These are phyloP conservation scores for Agrochola circellaris DNA, from an alignment of 2,888 invertebrate species.

Conservation along the genomic window DNA sequence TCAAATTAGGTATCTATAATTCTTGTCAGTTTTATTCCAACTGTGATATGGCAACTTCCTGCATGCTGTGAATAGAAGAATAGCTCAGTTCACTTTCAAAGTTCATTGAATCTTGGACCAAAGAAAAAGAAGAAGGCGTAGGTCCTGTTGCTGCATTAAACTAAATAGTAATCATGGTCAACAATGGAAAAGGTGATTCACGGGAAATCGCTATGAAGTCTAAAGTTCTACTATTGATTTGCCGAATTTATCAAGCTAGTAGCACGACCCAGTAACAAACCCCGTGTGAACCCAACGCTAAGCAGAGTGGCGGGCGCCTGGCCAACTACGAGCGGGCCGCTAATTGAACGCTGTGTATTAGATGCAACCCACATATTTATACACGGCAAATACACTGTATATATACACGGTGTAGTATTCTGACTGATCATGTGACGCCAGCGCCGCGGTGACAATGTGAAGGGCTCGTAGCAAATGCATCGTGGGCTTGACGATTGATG, in stretches of 20 bases:
- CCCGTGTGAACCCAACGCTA: slow-evolving; percentile 27
- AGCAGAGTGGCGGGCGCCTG: slow-evolving; percentile 38
- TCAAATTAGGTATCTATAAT: too few relatives aligned
- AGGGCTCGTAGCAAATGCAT: background rate
- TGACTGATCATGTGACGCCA: slow-evolving; percentile 36
- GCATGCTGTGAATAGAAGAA: background rate
- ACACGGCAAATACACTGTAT: slow-evolving; percentile 7
- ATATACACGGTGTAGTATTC: background rate
- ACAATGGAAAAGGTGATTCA: background rate
- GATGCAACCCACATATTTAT: slow-evolving; percentile 59
- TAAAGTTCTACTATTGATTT: background rate
- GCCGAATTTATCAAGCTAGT: background rate
- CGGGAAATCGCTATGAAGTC: background rate
- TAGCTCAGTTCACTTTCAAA: background rate
- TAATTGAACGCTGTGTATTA: slow-evolving; percentile 55
- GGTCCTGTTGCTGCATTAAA: background rate
- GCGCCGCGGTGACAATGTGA: slow-evolving; percentile 10
- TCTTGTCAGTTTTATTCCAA: background rate
- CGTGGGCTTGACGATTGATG: background rate
- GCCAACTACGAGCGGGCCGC: slow-evolving; percentile 50
- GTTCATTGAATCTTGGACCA: background rate
- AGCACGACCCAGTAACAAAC: background rate
- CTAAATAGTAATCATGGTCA: background rate
- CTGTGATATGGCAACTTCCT: background rate
- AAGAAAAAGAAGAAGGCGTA: background rate